Evolutionary conservation across 2,113 vertebrate genomes (phyloP).

Genomic region (Laticauda laticaudata): DNA sequence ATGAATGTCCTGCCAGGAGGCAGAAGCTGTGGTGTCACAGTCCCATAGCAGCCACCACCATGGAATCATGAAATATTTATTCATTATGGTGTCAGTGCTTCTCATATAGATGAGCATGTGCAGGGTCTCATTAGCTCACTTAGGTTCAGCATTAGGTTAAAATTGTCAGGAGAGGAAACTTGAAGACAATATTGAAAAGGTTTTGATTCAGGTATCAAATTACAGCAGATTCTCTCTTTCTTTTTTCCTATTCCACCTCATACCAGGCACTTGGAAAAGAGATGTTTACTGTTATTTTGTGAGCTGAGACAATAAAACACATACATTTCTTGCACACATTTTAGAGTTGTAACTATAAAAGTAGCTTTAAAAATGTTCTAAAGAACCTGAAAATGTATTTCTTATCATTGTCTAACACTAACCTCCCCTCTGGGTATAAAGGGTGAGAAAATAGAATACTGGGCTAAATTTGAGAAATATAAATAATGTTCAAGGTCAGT

Average conservation of each 20-base stretch:
- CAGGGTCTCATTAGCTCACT: conserved; percentile 8
- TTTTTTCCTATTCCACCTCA: neutral
- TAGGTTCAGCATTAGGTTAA: neutral
- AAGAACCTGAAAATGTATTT: neutral
- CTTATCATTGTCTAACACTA: neutral
- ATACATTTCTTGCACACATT: neutral
- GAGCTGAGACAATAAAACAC: neutral
- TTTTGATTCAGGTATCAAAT: neutral
- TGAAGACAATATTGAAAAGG: neutral
- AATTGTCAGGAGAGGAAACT: neutral
- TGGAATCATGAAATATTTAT: neutral
- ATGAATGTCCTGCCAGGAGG: neutral
- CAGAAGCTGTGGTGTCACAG: neutral
- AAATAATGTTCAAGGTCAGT: neutral
- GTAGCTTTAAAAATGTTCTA: neutral
- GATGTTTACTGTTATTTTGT: neutral
- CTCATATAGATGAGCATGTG: neutral
- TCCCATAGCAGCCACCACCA: neutral
- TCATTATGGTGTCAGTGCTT: neutral
- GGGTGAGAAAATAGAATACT: neutral
- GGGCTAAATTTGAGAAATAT: neutral
- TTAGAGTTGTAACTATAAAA: neutral
- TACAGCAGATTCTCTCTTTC: neutral
- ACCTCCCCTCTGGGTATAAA: neutral
- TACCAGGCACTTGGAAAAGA: neutral